Evolutionary conservation across 2,113 vertebrate species (phyloP), one percentile per base, ranked within the genome.

Genomic region (Reinhardtius hippoglossoides): DNA sequence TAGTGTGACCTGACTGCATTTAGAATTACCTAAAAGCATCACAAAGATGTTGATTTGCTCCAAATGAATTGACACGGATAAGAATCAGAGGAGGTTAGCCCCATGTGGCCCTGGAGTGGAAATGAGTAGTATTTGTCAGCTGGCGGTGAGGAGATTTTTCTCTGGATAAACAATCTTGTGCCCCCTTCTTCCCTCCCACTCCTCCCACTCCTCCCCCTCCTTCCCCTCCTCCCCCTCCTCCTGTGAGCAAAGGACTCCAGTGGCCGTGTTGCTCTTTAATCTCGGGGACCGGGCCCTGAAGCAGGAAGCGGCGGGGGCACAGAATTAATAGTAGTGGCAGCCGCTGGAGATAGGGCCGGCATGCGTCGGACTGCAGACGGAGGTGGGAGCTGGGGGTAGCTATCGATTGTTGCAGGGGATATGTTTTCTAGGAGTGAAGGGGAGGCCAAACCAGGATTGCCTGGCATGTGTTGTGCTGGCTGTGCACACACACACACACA

Each of bases 371-470:
- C 85, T 80, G 80, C 69, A 80, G 86, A 79, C 59, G 77, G 79
- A 60, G 68, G 50, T 24, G 74, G 81, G 64, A 67, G 74, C 55
- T 67, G 66, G 63, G 77, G 81, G 67, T 55, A 63, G 59, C 58
- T 24, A 91, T 93, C 50, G 87, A 92, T 92, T 87, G 84, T 86
- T 83, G 67, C 69, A 48, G 68, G 72, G 84, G 82, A 84, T 74
- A 57, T 72, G 81, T 85, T 85, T 89, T 74, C 78, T 80, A 15
- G 67, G 86, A 76, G 72, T 75, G 80, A 81, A 1, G n/a, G 71
- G 40, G 73, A 62, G 79, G 61, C 56, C 18, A 70, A 61, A 71
- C 70, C 68, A 63, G 81, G 82, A 81, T 79, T 83, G 90, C 75
- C 63, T 85, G 80, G 82, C 80, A 72, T 80, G 74, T 18, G 20